These are phyloP conservation scores for Corythucha ciliata DNA, from an alignment of 2,888 invertebrate genomes.

Conservation along the genomic window DNA sequence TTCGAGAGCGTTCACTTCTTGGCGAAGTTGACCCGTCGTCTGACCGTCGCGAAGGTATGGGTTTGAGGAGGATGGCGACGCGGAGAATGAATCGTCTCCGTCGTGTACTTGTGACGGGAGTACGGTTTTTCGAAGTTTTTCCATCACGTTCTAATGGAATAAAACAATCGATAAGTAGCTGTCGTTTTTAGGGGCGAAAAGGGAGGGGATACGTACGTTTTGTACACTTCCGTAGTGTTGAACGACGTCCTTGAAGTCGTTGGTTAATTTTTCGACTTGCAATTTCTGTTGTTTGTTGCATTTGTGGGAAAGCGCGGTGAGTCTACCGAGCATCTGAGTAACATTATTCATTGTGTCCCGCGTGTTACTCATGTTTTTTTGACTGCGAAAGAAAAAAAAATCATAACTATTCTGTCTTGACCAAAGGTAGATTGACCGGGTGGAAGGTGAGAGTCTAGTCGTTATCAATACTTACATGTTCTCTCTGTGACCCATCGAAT, in stretches of 20 bases:
- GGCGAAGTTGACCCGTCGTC: conserved; percentile 19
- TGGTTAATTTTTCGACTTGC: conserved; percentile 72
- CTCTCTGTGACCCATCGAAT: too few species aligned
- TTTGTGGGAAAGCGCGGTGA: conserved; percentile 58
- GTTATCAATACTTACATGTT: too few species aligned
- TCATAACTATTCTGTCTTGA: too few species aligned
- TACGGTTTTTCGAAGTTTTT: conserved; percentile 58
- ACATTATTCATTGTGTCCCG: too few species aligned
- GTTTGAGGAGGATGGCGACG: conserved; percentile 35
- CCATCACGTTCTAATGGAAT: conserved; percentile 49
- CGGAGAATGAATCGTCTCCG: conserved; percentile 37
- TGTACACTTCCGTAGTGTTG: conserved; percentile 69
- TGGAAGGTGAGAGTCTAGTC: too few species aligned
- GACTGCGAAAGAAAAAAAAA: too few species aligned
- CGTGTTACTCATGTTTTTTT: too few species aligned
- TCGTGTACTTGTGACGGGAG: conserved; percentile 40
- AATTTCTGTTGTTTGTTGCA: conserved; percentile 72
- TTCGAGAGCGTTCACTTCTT: conserved; percentile 44
- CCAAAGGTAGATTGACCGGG: too few species aligned
- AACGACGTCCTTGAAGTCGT: conserved; percentile 70
- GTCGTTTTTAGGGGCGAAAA: background rate
- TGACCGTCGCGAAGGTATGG: conserved; percentile 13
- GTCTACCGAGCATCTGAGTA: conserved; percentile 60
- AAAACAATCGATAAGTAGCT: background rate
- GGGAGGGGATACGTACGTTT: conserved; percentile 53